Evolutionary conservation across 2,113 vertebrate genomes (phyloP).

Genomic region (Mola mola): DNA sequence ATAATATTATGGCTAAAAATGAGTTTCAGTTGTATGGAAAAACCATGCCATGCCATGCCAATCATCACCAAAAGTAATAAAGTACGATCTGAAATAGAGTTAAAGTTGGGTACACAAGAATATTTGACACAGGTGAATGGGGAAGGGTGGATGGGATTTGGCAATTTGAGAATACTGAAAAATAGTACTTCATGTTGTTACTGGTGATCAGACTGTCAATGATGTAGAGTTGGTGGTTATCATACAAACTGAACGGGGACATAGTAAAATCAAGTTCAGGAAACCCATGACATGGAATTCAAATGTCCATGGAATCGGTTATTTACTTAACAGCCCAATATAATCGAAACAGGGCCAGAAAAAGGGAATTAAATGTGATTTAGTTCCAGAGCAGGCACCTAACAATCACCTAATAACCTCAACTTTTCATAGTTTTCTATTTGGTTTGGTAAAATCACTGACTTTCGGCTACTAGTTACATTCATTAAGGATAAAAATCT

Average conservation of each 20-base stretch:
- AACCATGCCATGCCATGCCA: too few species aligned
- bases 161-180: slow-evolving; percentile 66
- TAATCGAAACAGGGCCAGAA: too few species aligned
- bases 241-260: slow-evolving; percentile 42
- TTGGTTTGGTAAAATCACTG: too few species aligned
- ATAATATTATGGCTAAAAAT: background rate
- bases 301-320: slow-evolving; percentile 23
- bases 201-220: slow-evolving; percentile 56
- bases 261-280: slow-evolving; percentile 38
- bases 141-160: slow-evolving; percentile 68
- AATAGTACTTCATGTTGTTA: slow-evolving; percentile 71
- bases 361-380: too few species aligned
- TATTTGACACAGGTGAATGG: slow-evolving; percentile 68
- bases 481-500: too few species aligned
- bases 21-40: background rate
- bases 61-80: too few species aligned
- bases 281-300: slow-evolving; percentile 37
- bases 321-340: too few species aligned
- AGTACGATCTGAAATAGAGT: too few species aligned
- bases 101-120: slow-evolving; percentile 66
- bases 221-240: slow-evolving; percentile 43
- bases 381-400: too few species aligned
- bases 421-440: too few species aligned
- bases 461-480: too few species aligned
- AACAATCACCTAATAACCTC: too few species aligned